phyloP scores from a whole-genome alignment of 2,888 invertebrate species.

The Icerya purchasi region DNA sequence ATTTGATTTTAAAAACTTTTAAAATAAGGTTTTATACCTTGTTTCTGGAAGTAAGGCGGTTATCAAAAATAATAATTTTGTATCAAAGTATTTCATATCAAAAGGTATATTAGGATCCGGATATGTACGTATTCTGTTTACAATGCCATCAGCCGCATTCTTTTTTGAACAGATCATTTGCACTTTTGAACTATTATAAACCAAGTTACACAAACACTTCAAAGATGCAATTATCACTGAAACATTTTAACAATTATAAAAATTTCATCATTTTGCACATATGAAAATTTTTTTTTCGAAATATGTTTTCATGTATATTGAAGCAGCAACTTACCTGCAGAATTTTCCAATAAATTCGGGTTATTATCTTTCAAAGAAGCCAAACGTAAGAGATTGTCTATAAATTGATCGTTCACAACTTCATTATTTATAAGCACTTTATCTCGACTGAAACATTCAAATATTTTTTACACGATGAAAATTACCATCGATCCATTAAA shows the following conservation, averaged over 20 bases:
- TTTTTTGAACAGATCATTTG: conserved; percentile 37
- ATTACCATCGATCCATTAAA: too few relatives aligned
- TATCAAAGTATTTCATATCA: conserved; percentile 63
- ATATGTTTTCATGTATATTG: background rate
- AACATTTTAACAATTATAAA: too few relatives aligned
- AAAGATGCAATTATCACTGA: conserved; percentile 47
- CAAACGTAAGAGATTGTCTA: background rate
- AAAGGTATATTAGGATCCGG: conserved; percentile 39
- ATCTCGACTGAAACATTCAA: background rate
- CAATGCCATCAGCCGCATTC: conserved; percentile 46
- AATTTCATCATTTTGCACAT: too few relatives aligned
- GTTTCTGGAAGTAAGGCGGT: conserved; percentile 59
- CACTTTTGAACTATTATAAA: conserved; percentile 48
- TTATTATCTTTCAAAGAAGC: background rate
- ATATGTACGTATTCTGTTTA: conserved; percentile 46
- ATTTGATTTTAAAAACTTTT: conserved; percentile 17
- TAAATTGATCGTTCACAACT: background rate
- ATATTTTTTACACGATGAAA: too few relatives aligned
- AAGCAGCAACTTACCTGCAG: background rate
- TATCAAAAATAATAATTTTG: conserved; percentile 68
- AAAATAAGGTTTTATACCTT: conserved; percentile 20
- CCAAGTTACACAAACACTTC: conserved; percentile 73
- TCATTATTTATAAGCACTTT: background rate
- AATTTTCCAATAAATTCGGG: background rate
- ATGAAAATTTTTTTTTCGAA: too few relatives aligned